Conservation (phyloP, 2,113 vertebrate genomes). For the Grammomys dolichurus region DNA sequence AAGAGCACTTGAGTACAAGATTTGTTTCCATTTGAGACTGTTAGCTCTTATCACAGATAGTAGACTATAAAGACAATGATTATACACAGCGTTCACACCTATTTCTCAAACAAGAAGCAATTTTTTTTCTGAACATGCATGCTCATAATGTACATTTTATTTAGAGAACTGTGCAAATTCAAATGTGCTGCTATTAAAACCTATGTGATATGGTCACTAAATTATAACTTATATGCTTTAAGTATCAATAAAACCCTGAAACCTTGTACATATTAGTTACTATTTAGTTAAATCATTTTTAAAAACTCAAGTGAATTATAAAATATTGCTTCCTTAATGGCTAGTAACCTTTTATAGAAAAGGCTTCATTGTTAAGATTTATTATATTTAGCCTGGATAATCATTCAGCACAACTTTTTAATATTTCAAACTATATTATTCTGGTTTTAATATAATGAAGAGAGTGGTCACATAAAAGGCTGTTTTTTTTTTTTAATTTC, state of each 20-base stretch:
- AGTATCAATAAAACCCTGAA: conserved; percentile 55
- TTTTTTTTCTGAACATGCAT: conserved; percentile 17
- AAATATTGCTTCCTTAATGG: conserved; percentile 56
- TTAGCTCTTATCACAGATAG: neutral
- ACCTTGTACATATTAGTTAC: conserved; percentile 74
- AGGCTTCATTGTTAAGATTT: neutral
- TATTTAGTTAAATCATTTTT: conserved; percentile 64
- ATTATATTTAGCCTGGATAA: conserved; percentile 23
- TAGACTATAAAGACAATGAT: conserved; percentile 5
- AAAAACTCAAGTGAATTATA: conserved; percentile 65
- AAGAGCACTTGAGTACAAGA: neutral
- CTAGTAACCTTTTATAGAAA: conserved; percentile 45
- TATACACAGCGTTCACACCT: neutral
- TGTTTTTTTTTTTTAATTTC: neutral
- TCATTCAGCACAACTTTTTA: conserved; percentile 18
- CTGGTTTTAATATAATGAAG: neutral
- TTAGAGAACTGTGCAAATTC: neutral
- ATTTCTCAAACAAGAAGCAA: neutral
- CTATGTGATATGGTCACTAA: neutral
- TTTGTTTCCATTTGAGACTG: neutral
- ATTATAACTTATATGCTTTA: conserved; percentile 71
- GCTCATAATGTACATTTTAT: conserved; percentile 21
- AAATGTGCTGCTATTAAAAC: neutral
- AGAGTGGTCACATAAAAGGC: neutral
- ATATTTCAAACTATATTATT: conserved; percentile 7